Conservation (phyloP, 2,113 vertebrate genomes). For the Psettodes erumei region DNA sequence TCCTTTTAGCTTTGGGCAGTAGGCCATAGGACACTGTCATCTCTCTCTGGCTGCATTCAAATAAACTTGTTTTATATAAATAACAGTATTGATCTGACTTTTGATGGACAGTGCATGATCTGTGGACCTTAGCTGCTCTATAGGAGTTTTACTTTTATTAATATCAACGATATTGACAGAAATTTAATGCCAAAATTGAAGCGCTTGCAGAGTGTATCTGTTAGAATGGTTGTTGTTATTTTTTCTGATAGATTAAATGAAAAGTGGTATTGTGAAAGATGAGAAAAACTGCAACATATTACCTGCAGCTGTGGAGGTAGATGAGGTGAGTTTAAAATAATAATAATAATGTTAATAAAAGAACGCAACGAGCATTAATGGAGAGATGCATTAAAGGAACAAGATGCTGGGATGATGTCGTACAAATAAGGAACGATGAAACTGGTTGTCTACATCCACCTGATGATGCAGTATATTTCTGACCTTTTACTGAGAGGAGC, state of each 20-base stretch:
- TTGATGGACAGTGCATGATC: background rate
- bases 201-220: conserved; percentile 14
- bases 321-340: conserved; percentile 32
- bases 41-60: conserved; percentile 17
- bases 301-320: conserved; percentile 54
- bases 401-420: conserved; percentile 68
- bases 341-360: conserved; percentile 20
- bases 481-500: conserved; percentile 42
- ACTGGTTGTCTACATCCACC: conserved; percentile 81
- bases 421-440: conserved; percentile 68
- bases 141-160: background rate
- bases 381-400: conserved; percentile 68
- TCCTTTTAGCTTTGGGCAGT: conserved; percentile 13
- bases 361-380: conserved; percentile 52
- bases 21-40: conserved; percentile 9
- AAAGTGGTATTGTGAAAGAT: conserved; percentile 33
- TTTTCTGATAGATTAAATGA: conserved; percentile 28
- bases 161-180: background rate
- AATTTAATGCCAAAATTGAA: conserved; percentile 29
- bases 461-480: conserved; percentile 75
- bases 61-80: conserved; percentile 25
- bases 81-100: background rate
- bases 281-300: conserved; percentile 43
- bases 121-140: background rate
- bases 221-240: conserved; percentile 27